phyloP scores from a whole-genome alignment of 2,797 vertebrate genomes.

The Amniataba percoides region DNA sequence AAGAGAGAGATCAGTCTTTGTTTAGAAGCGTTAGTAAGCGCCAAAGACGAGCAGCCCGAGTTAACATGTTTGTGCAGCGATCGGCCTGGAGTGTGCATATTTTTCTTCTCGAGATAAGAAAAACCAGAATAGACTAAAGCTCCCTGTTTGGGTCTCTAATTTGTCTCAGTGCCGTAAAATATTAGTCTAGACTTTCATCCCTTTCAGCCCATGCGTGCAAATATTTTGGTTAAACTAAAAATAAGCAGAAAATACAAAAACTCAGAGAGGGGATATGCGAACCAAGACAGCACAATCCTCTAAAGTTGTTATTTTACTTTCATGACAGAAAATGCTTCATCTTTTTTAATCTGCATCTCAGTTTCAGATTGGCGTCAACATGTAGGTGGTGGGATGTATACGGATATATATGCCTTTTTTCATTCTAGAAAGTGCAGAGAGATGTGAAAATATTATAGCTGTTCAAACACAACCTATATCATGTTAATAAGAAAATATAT shows the following conservation, averaged over 20 bases:
- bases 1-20: conserved; percentile 29
- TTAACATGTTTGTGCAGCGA: conserved; percentile 29
- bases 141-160: conserved; percentile 22
- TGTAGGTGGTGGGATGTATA: background rate
- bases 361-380: background rate
- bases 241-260: conserved; percentile 15
- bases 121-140: conserved; percentile 15
- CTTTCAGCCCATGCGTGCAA: conserved; percentile 8
- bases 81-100: conserved; percentile 9
- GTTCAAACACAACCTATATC: background rate
- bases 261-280: background rate
- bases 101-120: conserved; percentile 52
- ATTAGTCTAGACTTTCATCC: conserved; percentile 50
- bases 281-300: background rate
- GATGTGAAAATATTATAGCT: background rate
- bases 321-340: background rate
- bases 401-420: background rate
- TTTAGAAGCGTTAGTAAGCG: conserved; percentile 34
- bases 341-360: conserved; percentile 6
- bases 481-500: background rate
- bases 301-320: conserved; percentile 1
- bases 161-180: conserved; percentile 44
- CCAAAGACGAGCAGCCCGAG: conserved; percentile 21
- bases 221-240: conserved; percentile 23
- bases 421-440: background rate